phyloP scores from a whole-genome alignment of 2,113 vertebrate genomes.

The Bolborhynchus lineola region DNA sequence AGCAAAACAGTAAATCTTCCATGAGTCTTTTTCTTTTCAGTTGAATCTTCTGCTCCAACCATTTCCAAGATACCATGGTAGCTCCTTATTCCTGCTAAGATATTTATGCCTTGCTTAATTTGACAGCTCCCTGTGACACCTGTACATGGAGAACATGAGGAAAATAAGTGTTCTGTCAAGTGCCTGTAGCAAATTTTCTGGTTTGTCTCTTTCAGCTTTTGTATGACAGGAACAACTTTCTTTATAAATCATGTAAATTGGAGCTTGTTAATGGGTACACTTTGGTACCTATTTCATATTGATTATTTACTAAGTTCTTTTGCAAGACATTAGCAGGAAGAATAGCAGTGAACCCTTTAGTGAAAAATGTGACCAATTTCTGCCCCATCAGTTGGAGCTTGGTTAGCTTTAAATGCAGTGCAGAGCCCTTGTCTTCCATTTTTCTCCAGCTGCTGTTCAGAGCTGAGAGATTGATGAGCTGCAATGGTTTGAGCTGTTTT shows the following conservation, averaged over 20 bases:
- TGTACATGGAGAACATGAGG: not conserved
- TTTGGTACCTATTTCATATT: not conserved
- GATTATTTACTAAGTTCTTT: not conserved
- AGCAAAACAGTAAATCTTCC: not conserved
- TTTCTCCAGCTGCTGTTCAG: not conserved
- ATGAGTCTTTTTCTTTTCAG: not conserved
- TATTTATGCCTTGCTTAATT: not conserved
- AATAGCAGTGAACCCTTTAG: not conserved
- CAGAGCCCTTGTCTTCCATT: not conserved
- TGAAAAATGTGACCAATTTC: not conserved
- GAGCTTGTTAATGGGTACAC: not conserved
- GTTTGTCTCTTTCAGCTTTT: not conserved
- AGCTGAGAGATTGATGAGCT: not conserved
- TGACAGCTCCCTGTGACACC: constrained; percentile 20
- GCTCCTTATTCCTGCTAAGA: not conserved
- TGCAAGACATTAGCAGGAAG: not conserved
- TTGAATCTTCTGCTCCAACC: not conserved
- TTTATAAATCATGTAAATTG: not conserved
- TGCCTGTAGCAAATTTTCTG: constrained; percentile 16
- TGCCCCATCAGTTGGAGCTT: not conserved
- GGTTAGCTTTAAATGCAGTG: not conserved
- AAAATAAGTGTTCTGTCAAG: constrained; percentile 38
- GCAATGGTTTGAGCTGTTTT: not conserved
- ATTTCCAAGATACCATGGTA: not conserved
- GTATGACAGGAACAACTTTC: not conserved